Percentiles rank a stretch among this genome's conserved stretches.
Evolutionary conservation across 1,140 invertebrate species (phyloP).

Genomic region (Pinna nobilis): DNA sequence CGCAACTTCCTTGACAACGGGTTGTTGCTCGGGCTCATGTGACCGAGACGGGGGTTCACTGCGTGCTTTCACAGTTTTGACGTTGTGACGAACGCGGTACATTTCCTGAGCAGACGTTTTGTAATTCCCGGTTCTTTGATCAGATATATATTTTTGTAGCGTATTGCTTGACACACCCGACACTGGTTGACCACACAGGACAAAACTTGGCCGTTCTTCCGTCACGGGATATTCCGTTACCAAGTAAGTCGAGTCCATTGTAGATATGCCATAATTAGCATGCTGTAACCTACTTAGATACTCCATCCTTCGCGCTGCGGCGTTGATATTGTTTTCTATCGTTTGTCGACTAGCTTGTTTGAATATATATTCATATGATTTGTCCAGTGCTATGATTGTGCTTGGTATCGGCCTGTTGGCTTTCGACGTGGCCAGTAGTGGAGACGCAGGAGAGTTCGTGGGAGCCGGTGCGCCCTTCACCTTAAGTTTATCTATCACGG

Average conservation of each 20-base stretch:
- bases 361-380: slow-evolving; percentile 38
- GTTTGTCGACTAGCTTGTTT: slow-evolving; percentile 27
- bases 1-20: neutral
- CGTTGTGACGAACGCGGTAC: slow-evolving; percentile 13
- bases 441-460: slow-evolving; percentile 30
- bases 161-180: slow-evolving; percentile 31
- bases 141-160: slow-evolving; percentile 36
- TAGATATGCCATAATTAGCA: slow-evolving; percentile 41
- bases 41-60: slow-evolving; percentile 24
- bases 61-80: slow-evolving; percentile 27
- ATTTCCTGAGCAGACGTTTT: slow-evolving; percentile 46
- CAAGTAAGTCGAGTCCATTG: slow-evolving; percentile 37
- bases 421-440: slow-evolving; percentile 31
- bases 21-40: neutral
- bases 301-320: slow-evolving; percentile 25
- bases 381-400: slow-evolving; percentile 33
- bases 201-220: slow-evolving; percentile 40
- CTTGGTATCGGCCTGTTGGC: slow-evolving; percentile 24
- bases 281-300: slow-evolving; percentile 36
- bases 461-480: slow-evolving; percentile 41
- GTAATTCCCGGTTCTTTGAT: slow-evolving; percentile 37
- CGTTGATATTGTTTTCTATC: slow-evolving; percentile 18
- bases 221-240: slow-evolving; percentile 13
- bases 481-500: slow-evolving; percentile 32
- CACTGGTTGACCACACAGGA: slow-evolving; percentile 41